Conservation (phyloP, 2,797 vertebrate species). For the Tinamus major region DNA sequence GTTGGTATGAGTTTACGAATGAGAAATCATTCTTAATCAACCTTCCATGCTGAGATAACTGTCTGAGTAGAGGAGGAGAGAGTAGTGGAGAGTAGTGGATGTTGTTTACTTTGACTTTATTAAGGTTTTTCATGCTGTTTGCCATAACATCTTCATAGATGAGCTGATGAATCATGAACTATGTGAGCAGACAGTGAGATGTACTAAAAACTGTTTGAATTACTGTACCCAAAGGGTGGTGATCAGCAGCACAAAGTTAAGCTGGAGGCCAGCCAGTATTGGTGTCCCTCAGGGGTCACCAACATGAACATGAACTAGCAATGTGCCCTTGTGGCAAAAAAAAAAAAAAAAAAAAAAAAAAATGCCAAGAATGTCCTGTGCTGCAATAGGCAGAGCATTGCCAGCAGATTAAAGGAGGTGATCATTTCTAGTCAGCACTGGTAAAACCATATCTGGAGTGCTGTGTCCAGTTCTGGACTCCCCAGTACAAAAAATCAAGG, state of each 20-base stretch:
- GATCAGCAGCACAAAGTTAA: background rate
- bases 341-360: too few species aligned
- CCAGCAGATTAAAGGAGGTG: too few species aligned
- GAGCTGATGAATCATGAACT: background rate
- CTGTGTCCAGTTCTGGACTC: too few species aligned
- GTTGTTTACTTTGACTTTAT: background rate
- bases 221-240: background rate
- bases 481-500: too few species aligned
- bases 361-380: background rate
- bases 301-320: background rate
- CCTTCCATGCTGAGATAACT: background rate
- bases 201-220: background rate
- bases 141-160: background rate
- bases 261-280: background rate
- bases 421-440: too few species aligned
- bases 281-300: background rate
- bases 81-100: background rate
- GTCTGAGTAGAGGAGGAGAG: background rate
- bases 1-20: background rate
- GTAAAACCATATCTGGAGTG: too few species aligned
- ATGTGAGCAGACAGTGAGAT: background rate
- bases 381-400: background rate
- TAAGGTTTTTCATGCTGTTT: background rate
- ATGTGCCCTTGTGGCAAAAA: background rate
- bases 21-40: background rate